Conservation (phyloP, 1,140 invertebrate species). For the Coelopa frigida region DNA sequence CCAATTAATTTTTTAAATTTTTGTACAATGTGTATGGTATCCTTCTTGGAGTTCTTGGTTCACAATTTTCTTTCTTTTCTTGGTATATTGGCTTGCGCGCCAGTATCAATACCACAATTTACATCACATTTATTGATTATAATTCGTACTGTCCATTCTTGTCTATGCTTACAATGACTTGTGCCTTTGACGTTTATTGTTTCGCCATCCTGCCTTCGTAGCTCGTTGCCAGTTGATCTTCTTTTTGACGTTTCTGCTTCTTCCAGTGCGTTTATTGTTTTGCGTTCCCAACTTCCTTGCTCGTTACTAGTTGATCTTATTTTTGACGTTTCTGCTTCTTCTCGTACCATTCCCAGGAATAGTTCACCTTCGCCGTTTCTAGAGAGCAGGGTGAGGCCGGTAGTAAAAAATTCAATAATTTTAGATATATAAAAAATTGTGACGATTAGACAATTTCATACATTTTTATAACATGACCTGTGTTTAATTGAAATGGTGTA, state of each 20-base stretch:
- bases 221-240: neutral
- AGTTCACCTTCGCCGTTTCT: conserved; percentile 4
- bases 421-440: too few species aligned
- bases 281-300: neutral
- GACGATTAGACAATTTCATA: too few species aligned
- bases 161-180: neutral
- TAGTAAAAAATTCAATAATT: too few species aligned
- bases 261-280: neutral
- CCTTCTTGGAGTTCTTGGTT: conserved; percentile 32
- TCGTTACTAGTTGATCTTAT: neutral
- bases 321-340: neutral
- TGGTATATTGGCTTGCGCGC: conserved; percentile 19
- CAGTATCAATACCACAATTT: conserved; percentile 23
- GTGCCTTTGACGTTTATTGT: conserved; percentile 4
- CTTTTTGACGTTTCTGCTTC: neutral
- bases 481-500: too few species aligned
- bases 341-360: neutral
- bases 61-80: too few species aligned
- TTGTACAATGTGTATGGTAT: conserved; percentile 33
- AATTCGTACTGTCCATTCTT: conserved; percentile 7
- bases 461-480: too few species aligned
- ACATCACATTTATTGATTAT: conserved; percentile 15
- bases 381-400: too few species aligned
- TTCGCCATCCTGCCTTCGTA: neutral
- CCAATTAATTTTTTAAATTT: conserved; percentile 30